Evolutionary conservation across 2,113 vertebrate species (phyloP).

Genomic region (Kryptolebias marmoratus): DNA sequence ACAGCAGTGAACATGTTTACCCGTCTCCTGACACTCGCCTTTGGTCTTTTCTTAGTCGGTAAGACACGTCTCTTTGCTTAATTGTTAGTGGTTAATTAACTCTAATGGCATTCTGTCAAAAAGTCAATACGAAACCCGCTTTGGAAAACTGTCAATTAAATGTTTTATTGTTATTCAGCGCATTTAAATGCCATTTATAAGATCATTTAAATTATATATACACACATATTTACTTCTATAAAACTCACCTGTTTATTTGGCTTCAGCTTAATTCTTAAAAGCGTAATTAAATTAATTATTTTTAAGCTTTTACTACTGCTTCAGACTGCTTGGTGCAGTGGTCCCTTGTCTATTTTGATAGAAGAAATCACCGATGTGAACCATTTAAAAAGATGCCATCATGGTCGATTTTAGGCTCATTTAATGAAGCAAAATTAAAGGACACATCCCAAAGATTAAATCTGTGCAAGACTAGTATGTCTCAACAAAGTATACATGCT

Average conservation of each 20-base stretch:
- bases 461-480: accelerated
- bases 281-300: accelerated
- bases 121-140: not conserved
- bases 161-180: accelerated
- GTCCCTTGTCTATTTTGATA: no score
- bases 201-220: accelerated
- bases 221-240: accelerated
- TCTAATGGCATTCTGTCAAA: not conserved
- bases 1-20: conserved; percentile 32
- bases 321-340: not conserved
- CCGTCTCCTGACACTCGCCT: conserved; percentile 6
- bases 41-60: conserved; percentile 55
- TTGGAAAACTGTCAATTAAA: conserved; percentile 6
- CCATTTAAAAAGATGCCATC: not conserved
- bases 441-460: accelerated
- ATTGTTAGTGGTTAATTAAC: conserved; percentile 50
- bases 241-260: not conserved
- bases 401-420: not conserved
- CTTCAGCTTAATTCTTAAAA: accelerated
- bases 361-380: accelerated
- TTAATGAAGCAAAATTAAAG: not conserved
- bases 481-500: not conserved
- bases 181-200: accelerated
- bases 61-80: conserved; percentile 41
- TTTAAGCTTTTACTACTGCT: not conserved